Percentiles rank a stretch among this genome's conserved stretches.
These are phyloP conservation scores for Hybos culiciformis DNA, from an alignment of 2,888 invertebrate species.

Conservation along the genomic window DNA sequence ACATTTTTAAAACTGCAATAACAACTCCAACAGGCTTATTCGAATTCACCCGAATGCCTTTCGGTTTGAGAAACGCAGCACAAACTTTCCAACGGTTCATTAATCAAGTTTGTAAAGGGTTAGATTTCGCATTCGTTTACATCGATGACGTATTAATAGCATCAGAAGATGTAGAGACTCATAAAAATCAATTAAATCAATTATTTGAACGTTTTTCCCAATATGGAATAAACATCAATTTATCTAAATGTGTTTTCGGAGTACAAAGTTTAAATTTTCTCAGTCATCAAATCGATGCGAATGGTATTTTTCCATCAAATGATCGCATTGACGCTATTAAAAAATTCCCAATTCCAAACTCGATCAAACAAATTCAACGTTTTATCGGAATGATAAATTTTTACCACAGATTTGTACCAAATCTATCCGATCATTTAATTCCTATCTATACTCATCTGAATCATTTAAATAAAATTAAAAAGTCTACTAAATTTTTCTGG, in stretches of 20 bases:
- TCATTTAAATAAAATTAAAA: background rate
- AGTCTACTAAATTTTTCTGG: background rate
- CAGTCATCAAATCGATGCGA: background rate
- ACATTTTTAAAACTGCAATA: slow-evolving; percentile 24
- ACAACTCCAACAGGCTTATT: slow-evolving; percentile 24
- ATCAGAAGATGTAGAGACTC: slow-evolving; percentile 10
- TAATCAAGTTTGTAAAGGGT: slow-evolving; percentile 15
- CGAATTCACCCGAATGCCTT: slow-evolving; percentile 21
- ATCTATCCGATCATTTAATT: background rate
- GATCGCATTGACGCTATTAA: background rate
- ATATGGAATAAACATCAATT: slow-evolving; percentile 12
- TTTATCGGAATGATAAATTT: background rate
- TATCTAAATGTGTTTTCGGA: slow-evolving; percentile 11
- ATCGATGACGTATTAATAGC: slow-evolving; percentile 20
- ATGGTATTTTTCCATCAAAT: background rate
- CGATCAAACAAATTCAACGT: background rate
- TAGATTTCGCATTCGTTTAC: slow-evolving; percentile 17
- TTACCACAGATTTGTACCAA: background rate
- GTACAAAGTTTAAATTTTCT: background rate
- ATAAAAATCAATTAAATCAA: slow-evolving; percentile 11
- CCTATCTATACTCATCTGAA: background rate
- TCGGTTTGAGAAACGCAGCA: slow-evolving; percentile 23
- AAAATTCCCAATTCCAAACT: background rate
- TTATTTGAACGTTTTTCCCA: slow-evolving; percentile 8
- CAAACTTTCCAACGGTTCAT: slow-evolving; percentile 25